Evolutionary conservation across 2,888 invertebrate genomes (phyloP).

Genomic region (Blera fallax): DNA sequence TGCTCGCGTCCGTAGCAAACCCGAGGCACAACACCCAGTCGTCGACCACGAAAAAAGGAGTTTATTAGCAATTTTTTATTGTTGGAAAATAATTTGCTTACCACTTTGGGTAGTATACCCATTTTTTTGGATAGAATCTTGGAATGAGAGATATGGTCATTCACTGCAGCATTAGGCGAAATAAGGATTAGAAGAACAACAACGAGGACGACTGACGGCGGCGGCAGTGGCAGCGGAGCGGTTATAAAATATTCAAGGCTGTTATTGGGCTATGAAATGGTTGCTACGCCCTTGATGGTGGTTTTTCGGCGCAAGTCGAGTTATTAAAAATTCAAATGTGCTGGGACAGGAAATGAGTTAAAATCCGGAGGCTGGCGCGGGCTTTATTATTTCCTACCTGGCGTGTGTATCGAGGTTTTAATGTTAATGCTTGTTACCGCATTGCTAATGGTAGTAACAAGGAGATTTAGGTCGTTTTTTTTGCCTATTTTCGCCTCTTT

Average conservation of each 20-base stretch:
- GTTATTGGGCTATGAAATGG: conserved; percentile 65
- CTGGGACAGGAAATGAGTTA: conserved; percentile 70
- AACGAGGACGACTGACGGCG: conserved; percentile 23
- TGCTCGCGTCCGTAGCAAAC: background rate
- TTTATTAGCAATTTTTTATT: conserved; percentile 54
- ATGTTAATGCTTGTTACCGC: conserved; percentile 2
- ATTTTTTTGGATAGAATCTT: too few relatives aligned
- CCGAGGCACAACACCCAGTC: background rate
- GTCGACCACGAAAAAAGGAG: conserved; percentile 51
- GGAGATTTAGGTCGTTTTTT: conserved; percentile 12
- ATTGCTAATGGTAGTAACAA: background rate
- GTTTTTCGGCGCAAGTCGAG: conserved; percentile 42
- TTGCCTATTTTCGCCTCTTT: background rate
- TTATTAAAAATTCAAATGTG: conserved; percentile 66
- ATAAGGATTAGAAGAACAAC: conserved; percentile 50
- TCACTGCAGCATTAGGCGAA: conserved; percentile 33
- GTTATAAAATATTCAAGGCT: conserved; percentile 70
- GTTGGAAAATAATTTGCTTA: conserved; percentile 64
- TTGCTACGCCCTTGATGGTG: conserved; percentile 11
- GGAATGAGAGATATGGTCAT: conserved; percentile 30
- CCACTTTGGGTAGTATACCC: conserved; percentile 39
- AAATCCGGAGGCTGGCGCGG: conserved; percentile 43
- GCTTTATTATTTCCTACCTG: conserved; percentile 37
- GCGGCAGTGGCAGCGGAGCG: background rate
- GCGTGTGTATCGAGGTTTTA: conserved; percentile 25